phyloP scores from a whole-genome alignment of 2,888 invertebrate genomes.

The Eristalinus sepulchralis region DNA sequence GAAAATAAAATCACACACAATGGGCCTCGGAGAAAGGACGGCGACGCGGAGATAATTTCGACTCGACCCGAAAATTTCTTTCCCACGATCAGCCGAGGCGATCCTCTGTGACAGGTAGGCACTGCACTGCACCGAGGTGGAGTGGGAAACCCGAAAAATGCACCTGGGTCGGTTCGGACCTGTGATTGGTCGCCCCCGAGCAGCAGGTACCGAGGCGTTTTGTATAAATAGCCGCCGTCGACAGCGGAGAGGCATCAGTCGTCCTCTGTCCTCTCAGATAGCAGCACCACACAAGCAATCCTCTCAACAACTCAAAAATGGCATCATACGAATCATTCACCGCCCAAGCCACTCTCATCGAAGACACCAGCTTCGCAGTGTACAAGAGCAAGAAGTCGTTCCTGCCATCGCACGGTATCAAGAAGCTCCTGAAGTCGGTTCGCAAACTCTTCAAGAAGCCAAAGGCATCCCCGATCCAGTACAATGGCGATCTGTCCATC shows the following conservation, averaged over 20 bases:
- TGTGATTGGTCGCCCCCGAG: conserved; percentile 74
- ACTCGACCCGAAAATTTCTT: conserved; percentile 32
- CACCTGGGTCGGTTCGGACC: conserved; percentile 74
- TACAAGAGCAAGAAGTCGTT: conserved; percentile 71
- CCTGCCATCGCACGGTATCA: conserved; percentile 72
- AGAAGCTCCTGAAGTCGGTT: conserved; percentile 73
- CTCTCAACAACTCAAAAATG: conserved; percentile 71
- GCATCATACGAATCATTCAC: conserved; percentile 74
- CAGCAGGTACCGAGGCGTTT: not conserved
- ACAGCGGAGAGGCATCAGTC: conserved; percentile 73
- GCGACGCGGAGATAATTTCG: conserved; percentile 34
- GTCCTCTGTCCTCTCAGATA: conserved; percentile 42
- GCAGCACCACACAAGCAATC: conserved; percentile 21
- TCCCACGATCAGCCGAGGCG: conserved; percentile 53
- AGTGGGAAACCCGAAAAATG: conserved; percentile 26
- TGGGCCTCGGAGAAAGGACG: conserved; percentile 44
- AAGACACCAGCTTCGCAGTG: conserved; percentile 38
- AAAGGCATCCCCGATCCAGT: conserved; percentile 31
- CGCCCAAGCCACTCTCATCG: conserved; percentile 27
- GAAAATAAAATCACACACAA: conserved; percentile 42
- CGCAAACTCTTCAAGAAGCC: conserved; percentile 72
- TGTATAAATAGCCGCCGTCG: conserved; percentile 74
- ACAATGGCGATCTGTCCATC: conserved; percentile 36
- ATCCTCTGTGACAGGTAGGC: conserved; percentile 45
- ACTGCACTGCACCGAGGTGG: not conserved